Percentiles rank a stretch among this genome's conserved stretches.
phyloP scores from a whole-genome alignment of 2,888 invertebrate species.

The Ochropleura leucogaster region DNA sequence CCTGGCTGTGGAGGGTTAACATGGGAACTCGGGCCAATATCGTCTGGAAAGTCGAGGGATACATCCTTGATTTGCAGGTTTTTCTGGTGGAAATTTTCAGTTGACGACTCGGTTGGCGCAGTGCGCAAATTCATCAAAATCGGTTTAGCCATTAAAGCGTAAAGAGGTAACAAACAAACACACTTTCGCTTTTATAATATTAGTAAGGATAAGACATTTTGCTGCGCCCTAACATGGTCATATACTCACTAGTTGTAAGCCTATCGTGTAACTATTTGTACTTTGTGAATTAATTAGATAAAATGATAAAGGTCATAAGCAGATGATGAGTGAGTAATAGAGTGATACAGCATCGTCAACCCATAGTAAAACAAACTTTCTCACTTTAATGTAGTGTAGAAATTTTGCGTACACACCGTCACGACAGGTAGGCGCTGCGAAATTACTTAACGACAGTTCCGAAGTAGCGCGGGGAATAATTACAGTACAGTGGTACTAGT shows the following conservation, averaged over 20 bases:
- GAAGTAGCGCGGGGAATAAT: constrained; percentile 65
- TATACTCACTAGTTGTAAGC: too few species aligned
- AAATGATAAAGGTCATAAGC: too few species aligned
- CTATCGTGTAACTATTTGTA: too few species aligned
- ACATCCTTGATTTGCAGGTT: background rate
- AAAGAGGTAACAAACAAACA: too few species aligned
- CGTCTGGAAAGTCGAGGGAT: background rate
- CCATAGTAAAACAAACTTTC: constrained; percentile 21
- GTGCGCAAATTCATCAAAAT: too few species aligned
- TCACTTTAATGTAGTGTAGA: constrained; percentile 63
- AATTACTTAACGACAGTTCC: constrained; percentile 72
- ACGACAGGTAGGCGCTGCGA: constrained; percentile 66
- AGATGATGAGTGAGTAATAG: too few species aligned
- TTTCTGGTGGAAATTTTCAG: background rate
- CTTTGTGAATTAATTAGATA: too few species aligned
- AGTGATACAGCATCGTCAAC: constrained; percentile 27
- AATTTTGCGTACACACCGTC: constrained; percentile 59
- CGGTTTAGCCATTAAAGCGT: too few species aligned
- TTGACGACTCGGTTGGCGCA: too few species aligned
- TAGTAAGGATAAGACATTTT: too few species aligned
- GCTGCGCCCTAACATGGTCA: too few species aligned
- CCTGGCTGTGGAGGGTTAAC: constrained; percentile 43
- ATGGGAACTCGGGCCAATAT: constrained; percentile 35
- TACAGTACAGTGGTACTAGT: constrained; percentile 46
- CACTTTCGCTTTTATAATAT: too few species aligned